Evolutionary conservation across 2,797 vertebrate species (phyloP).

Genomic region (Tenualosa thibaudeaui): DNA sequence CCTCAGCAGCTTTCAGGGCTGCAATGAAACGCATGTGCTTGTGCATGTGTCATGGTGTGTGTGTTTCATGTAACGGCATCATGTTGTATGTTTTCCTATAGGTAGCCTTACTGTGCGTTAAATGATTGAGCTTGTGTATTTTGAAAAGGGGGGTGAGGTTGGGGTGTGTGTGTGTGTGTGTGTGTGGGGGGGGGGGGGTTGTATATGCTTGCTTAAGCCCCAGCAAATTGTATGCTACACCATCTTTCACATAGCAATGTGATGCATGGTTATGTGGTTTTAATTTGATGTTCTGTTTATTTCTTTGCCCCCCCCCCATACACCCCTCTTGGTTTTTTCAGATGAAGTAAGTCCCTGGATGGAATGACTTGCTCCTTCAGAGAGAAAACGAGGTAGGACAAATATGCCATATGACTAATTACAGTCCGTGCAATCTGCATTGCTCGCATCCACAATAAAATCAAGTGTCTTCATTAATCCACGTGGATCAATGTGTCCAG

Average conservation of each 20-base stretch:
- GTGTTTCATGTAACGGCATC: neutral
- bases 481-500: slow-evolving; percentile 78
- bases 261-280: slow-evolving; percentile 49
- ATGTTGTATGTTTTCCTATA: slow-evolving; percentile 11
- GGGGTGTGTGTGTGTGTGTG: too few species aligned
- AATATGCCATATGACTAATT: slow-evolving; percentile 75
- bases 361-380: slow-evolving; percentile 70
- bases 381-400: slow-evolving; percentile 77
- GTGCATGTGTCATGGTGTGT: neutral
- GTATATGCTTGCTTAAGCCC: slow-evolving; percentile 17
- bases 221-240: slow-evolving; percentile 12
- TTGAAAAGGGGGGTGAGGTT: neutral
- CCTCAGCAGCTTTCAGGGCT: neutral
- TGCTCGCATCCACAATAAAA: slow-evolving; percentile 80
- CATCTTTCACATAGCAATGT: slow-evolving; percentile 18
- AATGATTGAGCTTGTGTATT: slow-evolving; percentile 16
- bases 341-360: slow-evolving; percentile 75
- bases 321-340: slow-evolving; percentile 53
- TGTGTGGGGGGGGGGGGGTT: neutral
- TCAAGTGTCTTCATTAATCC: slow-evolving; percentile 80
- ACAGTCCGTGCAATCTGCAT: slow-evolving; percentile 73
- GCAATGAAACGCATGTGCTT: neutral
- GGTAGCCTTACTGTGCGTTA: neutral
- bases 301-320: slow-evolving; percentile 11
- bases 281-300: slow-evolving; percentile 51